A percentile compares a stretch with the other conserved stretches of the same genome.
These are phyloP conservation scores for Styela clava DNA, from an alignment of 23 tunicate genomes.

Conservation along the genomic window DNA sequence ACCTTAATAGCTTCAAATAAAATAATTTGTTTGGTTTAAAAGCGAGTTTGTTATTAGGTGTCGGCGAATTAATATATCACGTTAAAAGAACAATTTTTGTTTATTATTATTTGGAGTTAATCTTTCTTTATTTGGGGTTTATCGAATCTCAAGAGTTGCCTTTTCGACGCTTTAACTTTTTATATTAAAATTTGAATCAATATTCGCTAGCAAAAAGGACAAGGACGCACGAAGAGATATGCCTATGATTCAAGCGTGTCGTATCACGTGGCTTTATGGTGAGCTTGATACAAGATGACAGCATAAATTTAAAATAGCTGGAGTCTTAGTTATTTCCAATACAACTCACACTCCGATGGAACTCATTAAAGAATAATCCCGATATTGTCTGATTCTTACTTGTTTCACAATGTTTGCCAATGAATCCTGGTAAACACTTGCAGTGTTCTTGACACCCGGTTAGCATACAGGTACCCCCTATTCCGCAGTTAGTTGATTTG, in stretches of 20 bases:
- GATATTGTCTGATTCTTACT: too few relatives aligned
- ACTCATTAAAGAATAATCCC: too few relatives aligned
- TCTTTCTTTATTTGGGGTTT: background rate
- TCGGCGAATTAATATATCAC: too few relatives aligned
- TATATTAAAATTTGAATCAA: too few relatives aligned
- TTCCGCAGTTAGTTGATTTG: background rate
- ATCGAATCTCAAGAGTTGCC: background rate
- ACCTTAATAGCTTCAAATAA: background rate
- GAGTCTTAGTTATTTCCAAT: background rate
- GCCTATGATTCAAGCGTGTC: too few relatives aligned
- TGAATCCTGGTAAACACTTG: background rate
- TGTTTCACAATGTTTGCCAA: background rate
- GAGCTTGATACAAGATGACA: too few relatives aligned
- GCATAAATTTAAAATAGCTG: background rate
- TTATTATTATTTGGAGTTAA: background rate
- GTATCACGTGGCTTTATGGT: too few relatives aligned
- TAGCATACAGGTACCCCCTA: background rate
- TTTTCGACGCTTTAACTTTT: too few relatives aligned
- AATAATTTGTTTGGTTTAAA: background rate
- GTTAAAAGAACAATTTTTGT: background rate
- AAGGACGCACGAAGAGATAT: too few relatives aligned
- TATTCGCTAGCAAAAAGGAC: too few relatives aligned
- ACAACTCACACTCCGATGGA: background rate
- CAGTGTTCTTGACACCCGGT: background rate
- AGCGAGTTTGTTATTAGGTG: too few relatives aligned